phyloP scores from a whole-genome alignment of 2,797 vertebrate genomes.

The Alectoris magna region DNA sequence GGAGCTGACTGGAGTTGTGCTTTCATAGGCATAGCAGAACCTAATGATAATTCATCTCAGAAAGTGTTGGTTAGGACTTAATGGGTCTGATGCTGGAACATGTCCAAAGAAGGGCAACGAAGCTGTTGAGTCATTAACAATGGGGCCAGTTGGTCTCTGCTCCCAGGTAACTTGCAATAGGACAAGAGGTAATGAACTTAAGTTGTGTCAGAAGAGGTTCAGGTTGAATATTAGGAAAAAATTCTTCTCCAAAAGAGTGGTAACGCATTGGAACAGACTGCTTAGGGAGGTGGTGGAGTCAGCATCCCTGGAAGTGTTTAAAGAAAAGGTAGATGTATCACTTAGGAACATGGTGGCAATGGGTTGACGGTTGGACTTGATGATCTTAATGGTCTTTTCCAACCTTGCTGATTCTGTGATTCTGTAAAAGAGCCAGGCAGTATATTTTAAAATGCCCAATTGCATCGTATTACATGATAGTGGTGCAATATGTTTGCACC shows the following conservation, averaged over 20 bases:
- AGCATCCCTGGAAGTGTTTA: no score
- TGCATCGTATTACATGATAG: background rate
- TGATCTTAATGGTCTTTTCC: background rate
- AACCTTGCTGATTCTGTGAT: background rate
- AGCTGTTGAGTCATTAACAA: background rate
- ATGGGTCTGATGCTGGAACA: background rate
- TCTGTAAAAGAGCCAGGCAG: background rate
- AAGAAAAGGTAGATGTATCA: no score
- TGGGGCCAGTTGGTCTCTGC: background rate
- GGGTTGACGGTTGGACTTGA: background rate
- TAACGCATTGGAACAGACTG: no score
- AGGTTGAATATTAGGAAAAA: background rate
- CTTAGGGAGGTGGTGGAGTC: no score
- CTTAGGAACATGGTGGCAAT: no score
- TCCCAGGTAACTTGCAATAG: background rate
- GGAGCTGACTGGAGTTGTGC: background rate
- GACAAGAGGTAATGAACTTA: background rate
- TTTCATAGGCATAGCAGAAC: background rate
- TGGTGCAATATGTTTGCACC: background rate
- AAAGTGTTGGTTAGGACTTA: background rate
- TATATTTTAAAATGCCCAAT: background rate
- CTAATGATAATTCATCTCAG: background rate
- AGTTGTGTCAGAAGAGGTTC: background rate
- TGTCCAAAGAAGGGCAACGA: background rate
- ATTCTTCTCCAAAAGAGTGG: no score